phyloP scores from a whole-genome alignment of 2,113 vertebrate species.

The Microcebus griseorufus region DNA sequence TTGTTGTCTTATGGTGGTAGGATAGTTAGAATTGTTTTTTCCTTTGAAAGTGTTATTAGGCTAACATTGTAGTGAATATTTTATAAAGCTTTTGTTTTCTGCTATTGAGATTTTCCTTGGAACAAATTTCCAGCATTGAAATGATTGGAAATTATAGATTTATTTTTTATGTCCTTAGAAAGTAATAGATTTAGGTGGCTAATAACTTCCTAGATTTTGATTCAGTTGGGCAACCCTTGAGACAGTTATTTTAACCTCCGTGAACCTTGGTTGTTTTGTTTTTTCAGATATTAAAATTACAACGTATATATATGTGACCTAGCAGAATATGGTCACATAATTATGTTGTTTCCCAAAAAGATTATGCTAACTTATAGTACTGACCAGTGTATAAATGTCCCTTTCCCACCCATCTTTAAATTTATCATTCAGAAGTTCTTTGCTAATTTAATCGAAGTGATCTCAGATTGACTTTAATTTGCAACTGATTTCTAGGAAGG shows the following conservation, averaged over 20 bases:
- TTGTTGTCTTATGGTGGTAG: neutral
- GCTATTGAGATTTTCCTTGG: neutral
- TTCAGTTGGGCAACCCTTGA: neutral
- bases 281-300: neutral
- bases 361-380: neutral
- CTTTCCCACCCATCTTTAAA: neutral
- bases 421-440: neutral
- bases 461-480: neutral
- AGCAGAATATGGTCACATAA: too few species aligned
- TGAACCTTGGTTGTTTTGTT: neutral
- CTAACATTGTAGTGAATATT: neutral
- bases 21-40: neutral
- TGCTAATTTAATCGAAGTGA: neutral
- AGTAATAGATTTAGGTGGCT: neutral
- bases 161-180: neutral
- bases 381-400: neutral
- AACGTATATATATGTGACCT: neutral
- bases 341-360: neutral
- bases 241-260: neutral
- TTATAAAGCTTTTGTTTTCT: neutral
- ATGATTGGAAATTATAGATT: neutral
- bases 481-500: too few species aligned
- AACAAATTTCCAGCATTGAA: neutral
- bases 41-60: neutral
- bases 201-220: neutral